Conservation (phyloP, 2,113 vertebrate species). For the Pan troglodytes region NHGRI_mPanTro3-v2.1_pri NC_086016.1:19657501-19658000, state of each 20-base stretch:
- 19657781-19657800: too few relatives aligned
- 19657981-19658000: not conserved
- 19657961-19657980: not conserved
- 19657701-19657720: not conserved
- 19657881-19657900: not conserved
- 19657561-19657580: not conserved
- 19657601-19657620: too few relatives aligned
- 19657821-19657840: not conserved
- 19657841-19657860: too few relatives aligned
- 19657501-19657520: not conserved
- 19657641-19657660: not conserved
- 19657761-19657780: not conserved
- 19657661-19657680: not conserved
- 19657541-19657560: not conserved
- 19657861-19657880: too few relatives aligned
- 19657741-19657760: not conserved
- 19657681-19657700: too few relatives aligned
- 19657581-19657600: too few relatives aligned
- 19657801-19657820: not conserved
- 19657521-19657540: not conserved
- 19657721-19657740: not conserved
- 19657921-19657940: not conserved
- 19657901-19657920: not conserved
- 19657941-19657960: not conserved
- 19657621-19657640: not conserved